Evolutionary conservation across 2,797 vertebrate genomes (phyloP), one percentile per base, ranked within the genome.

Genomic region (Manis crassicaudata): DNA sequence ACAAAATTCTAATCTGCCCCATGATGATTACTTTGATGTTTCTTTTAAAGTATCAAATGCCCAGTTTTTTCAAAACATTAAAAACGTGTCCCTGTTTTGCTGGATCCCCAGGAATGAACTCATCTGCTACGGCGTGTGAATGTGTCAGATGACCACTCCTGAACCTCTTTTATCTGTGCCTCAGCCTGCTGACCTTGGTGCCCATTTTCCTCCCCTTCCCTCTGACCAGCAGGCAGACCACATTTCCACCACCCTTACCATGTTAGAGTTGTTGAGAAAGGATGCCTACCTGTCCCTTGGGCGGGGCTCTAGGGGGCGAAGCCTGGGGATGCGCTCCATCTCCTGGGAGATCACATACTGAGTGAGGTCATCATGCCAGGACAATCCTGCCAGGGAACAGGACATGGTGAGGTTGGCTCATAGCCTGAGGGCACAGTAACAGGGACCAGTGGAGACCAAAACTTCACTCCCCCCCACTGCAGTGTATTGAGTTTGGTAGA

Each of bases 271-370:
- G 68, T 62, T n/a, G 29, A 77, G 72, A 95, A 90, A 96, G 16
- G 35, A 40, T 90, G 67, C 97, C 65, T 98, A 99, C 99, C 98
- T 98, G 96, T 99, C 98, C 95, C 97, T 97, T 37, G 96, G 87
- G 0, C 12, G 90, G 0, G 97, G 93, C 29, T 98, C 99, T 97
- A 98, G 94, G 0, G 97, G 90, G 62, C 75, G 98, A 65, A 99
- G 98, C 75, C 99, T 99, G 18, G 99, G 99, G 90, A 99, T 99
- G 90, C 99, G 99, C 75, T 99, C 99, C 98, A 99, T 99, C 98
- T 99, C 99, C 98, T 99, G 99, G 6, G 99, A 99, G 98, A 99
- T 99, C 97, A 99, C 99, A 76, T 99, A 99, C 96, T 99, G 99
- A 3, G 99, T 99, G 98, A 99, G 98, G 97, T 99, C 99, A 92